These are phyloP conservation scores for Cathartes aura DNA, from an alignment of 2,113 vertebrate genomes.

Conservation along the genomic window DNA sequence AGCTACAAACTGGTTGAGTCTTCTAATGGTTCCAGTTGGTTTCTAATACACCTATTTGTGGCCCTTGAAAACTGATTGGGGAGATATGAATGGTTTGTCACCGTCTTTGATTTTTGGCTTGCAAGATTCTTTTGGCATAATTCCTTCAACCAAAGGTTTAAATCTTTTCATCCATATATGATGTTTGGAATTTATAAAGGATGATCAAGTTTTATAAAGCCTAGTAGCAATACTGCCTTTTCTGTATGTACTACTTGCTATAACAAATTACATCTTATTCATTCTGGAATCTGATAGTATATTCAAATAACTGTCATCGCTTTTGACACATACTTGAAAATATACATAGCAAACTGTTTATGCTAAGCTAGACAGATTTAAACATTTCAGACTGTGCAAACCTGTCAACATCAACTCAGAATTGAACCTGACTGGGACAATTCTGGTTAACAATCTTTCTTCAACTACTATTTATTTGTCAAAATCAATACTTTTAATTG, in stretches of 20 bases:
- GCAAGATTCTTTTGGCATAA: background rate
- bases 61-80: background rate
- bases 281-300: background rate
- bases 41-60: background rate
- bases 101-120: background rate
- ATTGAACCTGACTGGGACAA: background rate
- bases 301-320: background rate
- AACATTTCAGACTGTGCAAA: background rate
- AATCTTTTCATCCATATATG: background rate
- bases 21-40: background rate
- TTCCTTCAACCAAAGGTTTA: background rate
- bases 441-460: background rate
- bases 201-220: background rate
- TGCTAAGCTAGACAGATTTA: background rate
- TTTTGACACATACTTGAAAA: background rate
- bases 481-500: background rate
- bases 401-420: background rate
- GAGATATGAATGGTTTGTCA: background rate
- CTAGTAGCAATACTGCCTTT: background rate
- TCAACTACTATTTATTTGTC: background rate
- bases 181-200: background rate
- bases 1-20: background rate
- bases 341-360: background rate
- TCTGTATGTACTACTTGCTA: background rate
- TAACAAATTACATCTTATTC: background rate